Evolutionary conservation across 1,140 invertebrate genomes (phyloP), one percentile per base, ranked within the genome.

Genomic region (Dreissena rostriformis): DNA sequence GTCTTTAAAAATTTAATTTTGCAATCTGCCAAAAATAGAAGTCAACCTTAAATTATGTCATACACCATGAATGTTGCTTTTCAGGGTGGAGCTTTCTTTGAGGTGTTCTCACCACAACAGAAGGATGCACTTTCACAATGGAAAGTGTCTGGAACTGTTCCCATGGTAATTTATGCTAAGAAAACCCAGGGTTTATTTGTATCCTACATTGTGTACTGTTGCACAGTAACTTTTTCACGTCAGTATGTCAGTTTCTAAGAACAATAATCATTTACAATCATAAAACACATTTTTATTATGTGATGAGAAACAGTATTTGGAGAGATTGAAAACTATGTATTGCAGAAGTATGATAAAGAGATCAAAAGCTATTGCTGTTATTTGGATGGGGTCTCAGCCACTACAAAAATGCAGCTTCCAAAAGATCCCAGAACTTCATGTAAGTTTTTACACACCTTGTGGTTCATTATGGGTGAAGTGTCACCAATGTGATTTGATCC

Each of bases 291-390:
- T n/a, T 19, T n/a, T 63, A 63, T 63, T 63, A n/a, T 28, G n/a
- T 67, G 24, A 29, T 67, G 65, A 67, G 29, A 7, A 29, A 24
- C 14, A 24, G 11, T n/a, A 24, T 28, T 22, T 67, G 24, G 24
- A 14, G 14, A 24, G 7, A n/a, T n/a, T n/a, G n/a, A 67, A 28
- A 14, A 11, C 2, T 12, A 15, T 74, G 19, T 52, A 17, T 80
- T 82, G 17, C 71, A 90, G 90, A 81, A 84, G 52, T 91, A 88
- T 86, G 90, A 91, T 29, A 90, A 89, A 82, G 90, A 91, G 52
- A 87, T 91, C 10, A 90, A 90, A 67, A 87, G 89, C 66, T 90
- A 85, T 80, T 82, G 89, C 11, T 91, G 85, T 70, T 74, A 15
- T 57, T 70, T 91, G 10, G 89, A 91, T 67, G 90, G 90, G 12